Evolutionary conservation across 2,113 vertebrate genomes (phyloP).

Genomic region (Motacilla tschutschensis): DNA sequence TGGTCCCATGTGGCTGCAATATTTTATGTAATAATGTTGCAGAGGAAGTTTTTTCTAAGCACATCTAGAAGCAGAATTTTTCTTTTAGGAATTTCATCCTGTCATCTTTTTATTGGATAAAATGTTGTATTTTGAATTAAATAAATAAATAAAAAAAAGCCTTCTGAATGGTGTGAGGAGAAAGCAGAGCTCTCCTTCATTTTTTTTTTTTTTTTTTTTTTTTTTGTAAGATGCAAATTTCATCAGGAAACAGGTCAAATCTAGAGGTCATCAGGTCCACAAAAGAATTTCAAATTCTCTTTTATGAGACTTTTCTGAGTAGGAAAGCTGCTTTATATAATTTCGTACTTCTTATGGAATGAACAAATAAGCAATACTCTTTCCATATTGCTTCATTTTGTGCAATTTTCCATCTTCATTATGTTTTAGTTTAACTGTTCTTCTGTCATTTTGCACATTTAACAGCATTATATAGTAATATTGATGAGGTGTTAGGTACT

Average conservation of each 20-base stretch:
- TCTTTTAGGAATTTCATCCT: neutral
- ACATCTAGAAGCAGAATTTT: neutral
- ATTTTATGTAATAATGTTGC: neutral
- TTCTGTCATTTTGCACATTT: conserved; percentile 22
- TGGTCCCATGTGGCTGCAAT: neutral
- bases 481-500: conserved; percentile 38
- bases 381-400: conserved; percentile 10
- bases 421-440: conserved; percentile 11
- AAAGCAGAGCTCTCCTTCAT: neutral
- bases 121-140: neutral
- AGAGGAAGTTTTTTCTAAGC: neutral
- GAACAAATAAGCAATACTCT: conserved; percentile 24
- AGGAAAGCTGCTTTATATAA: neutral
- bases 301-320: neutral
- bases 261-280: neutral
- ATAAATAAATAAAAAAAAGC: neutral
- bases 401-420: conserved; percentile 9
- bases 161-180: neutral
- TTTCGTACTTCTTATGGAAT: neutral
- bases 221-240: neutral
- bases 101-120: neutral
- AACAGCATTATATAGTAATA: neutral
- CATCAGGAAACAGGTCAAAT: neutral
- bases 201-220: neutral
- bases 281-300: neutral